Percentiles rank a stretch among this genome's conserved stretches.
Conservation (phyloP, 2,797 vertebrate genomes). For the Coendou prehensilis region DNA sequence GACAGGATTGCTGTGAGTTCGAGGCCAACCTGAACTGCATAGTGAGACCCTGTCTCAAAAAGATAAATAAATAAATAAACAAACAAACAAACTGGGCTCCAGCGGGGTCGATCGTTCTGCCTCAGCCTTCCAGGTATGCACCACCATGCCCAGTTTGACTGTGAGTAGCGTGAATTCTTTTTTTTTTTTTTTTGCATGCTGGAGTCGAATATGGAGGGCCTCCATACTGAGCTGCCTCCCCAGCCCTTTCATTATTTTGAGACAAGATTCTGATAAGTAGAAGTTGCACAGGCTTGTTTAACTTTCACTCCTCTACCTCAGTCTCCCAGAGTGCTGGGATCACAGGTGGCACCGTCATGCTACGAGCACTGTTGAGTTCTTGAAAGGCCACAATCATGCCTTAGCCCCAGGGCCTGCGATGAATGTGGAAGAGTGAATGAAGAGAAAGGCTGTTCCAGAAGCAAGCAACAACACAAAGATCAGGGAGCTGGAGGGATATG, state of each 20-base stretch:
- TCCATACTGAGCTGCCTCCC: not conserved
- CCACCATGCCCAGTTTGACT: not conserved
- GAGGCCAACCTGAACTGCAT: not conserved
- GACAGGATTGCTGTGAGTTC: not conserved
- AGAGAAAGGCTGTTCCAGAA: constrained; percentile 16
- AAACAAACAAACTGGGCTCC: not conserved
- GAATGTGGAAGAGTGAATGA: not conserved
- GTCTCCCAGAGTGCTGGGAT: not conserved
- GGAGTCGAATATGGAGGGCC: not conserved
- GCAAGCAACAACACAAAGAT: not conserved
- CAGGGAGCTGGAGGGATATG: not conserved
- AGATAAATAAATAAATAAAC: not conserved
- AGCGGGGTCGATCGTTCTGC: not conserved
- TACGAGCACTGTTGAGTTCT: not conserved
- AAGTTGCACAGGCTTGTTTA: not conserved
- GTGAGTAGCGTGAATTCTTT: not conserved
- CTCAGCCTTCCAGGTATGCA: not conserved
- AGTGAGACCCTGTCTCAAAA: not conserved
- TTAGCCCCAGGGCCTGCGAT: not conserved
- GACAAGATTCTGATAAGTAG: not conserved
- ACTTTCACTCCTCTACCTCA: not conserved
- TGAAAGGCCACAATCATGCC: not conserved
- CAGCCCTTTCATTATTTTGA: not conserved
- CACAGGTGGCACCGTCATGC: not conserved
- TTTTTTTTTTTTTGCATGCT: not conserved